Percentiles rank a stretch among this genome's conserved stretches.
phyloP scores from a whole-genome alignment of 2,113 vertebrate genomes.

The Sebastes schlegelii region DNA sequence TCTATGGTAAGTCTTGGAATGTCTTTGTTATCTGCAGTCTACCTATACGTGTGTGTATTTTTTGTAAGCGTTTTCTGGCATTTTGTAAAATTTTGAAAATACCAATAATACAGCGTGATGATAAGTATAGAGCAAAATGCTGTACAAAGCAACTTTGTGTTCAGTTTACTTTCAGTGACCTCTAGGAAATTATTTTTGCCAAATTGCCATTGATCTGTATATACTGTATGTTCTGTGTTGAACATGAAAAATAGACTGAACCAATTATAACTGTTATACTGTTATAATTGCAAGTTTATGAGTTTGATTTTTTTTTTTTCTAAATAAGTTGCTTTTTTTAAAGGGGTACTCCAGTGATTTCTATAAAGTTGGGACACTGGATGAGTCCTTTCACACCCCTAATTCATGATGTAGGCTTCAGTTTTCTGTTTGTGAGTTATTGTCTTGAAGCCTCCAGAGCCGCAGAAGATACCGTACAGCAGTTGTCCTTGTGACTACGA shows the following conservation, averaged over 20 bases:
- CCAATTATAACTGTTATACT: constrained; percentile 7
- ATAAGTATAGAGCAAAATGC: not conserved
- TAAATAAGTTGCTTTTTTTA: constrained; percentile 2
- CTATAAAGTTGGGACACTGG: not conserved
- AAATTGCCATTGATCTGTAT: not conserved
- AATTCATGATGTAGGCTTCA: not conserved
- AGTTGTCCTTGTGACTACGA: not conserved
- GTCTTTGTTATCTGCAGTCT: no score
- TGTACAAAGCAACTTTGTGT: not conserved
- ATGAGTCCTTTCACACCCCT: no score
- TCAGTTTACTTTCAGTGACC: not conserved
- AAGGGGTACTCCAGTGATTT: constrained; percentile 4
- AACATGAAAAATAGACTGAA: not conserved
- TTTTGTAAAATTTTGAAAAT: not conserved
- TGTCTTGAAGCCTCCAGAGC: not conserved
- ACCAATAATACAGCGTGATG: not conserved
- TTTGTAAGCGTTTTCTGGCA: not conserved
- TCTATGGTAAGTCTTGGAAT: no score
- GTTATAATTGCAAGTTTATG: constrained; percentile 6
- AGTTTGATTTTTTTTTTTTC: not conserved
- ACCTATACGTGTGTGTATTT: no score
- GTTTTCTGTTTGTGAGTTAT: not conserved
- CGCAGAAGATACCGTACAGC: not conserved
- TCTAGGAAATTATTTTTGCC: not conserved
- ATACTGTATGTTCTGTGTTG: not conserved